Base-by-base conservation (phyloP, 1,140 invertebrate species). In the Steinernema feltiae region DNA sequence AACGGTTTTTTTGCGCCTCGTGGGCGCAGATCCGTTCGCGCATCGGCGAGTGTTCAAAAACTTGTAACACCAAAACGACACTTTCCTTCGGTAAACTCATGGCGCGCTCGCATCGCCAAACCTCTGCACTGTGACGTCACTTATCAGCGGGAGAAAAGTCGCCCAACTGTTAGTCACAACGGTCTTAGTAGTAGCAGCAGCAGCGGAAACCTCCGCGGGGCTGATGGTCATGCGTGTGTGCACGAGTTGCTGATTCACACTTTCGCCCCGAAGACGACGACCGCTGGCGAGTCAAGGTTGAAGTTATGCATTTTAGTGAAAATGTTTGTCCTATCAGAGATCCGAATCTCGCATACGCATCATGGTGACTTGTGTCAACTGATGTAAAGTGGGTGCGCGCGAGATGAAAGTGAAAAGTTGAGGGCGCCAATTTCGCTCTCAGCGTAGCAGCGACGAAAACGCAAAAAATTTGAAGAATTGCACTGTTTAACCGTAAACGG, bases 311-410 rank as follows among this genome's bases (percentile, higher is more conserved):
- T 63, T 21, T 63, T 21, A 63, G 53, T 27, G 53, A 63, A 63
- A 63, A 63, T 63, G 24, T 63, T 63, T 63, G 53, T 63, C 53
- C 53, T 63, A 63, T 63, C 53, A 63, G 15, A 63, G 53, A 63
- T 63, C 18, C 41, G n/a, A 46, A 46, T 46, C 41, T 46, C 41
- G 41, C 41, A 46, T 46, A 12, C 7, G n/a, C 41, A 46, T 46
- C 41, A 12, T n/a, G 41, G n/a, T n/a, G 41, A 46, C 41, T 46
- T 46, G 41, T 46, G 41, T 46, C 41, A 46, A 46, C 41, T n/a
- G 7, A 46, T 46, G n/a, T 46, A n/a, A 46, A 12, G 41, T 12
- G 41, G 41, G 41, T n/a, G 41, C 41, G 7, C 41, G 41, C 41
- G 41, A 46, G n/a, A 46, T 12, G 41, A 46, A 46, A 46, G n/a